Evolutionary conservation across 1,140 invertebrate genomes (phyloP).

Genomic region (Stegodyphus dumicola): DNA sequence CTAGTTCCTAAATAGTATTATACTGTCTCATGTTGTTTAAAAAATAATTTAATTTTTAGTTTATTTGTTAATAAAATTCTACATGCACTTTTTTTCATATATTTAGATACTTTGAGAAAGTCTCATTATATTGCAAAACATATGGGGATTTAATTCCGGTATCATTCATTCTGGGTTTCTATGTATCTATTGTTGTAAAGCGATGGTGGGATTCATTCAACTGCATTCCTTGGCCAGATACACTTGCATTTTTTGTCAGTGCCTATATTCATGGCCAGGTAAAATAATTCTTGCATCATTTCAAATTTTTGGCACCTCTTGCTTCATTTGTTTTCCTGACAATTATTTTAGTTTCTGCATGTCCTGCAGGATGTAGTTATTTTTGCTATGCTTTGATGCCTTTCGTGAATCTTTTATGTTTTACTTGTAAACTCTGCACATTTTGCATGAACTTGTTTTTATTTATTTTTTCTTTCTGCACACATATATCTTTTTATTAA

Average conservation of each 20-base stretch:
- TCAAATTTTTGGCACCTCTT: too few species aligned
- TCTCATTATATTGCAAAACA: slow-evolving; percentile 67
- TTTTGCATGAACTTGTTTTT: too few species aligned
- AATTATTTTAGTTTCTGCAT: too few species aligned
- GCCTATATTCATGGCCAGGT: slow-evolving; percentile 87
- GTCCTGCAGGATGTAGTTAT: too few species aligned
- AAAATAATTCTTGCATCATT: not conserved
- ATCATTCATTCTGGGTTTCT: slow-evolving; percentile 94
- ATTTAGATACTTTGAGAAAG: slow-evolving; percentile 68
- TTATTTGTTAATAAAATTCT: not conserved
- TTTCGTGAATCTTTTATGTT: too few species aligned
- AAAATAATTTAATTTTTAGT: not conserved
- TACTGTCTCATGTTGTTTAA: not conserved
- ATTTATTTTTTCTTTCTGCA: too few species aligned
- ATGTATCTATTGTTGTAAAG: slow-evolving; percentile 89
- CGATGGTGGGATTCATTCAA: slow-evolving; percentile 74
- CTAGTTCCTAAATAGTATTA: too few species aligned
- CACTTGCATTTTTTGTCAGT: slow-evolving; percentile 85
- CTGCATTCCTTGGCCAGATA: slow-evolving; percentile 90
- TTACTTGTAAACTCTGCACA: too few species aligned
- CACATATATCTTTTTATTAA: too few species aligned
- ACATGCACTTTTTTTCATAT: not conserved
- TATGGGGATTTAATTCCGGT: slow-evolving; percentile 71
- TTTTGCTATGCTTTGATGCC: too few species aligned
- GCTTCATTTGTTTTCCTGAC: too few species aligned